Evolutionary conservation across 1,140 invertebrate genomes (phyloP).

Genomic region (Sitobion miscanthi): DNA sequence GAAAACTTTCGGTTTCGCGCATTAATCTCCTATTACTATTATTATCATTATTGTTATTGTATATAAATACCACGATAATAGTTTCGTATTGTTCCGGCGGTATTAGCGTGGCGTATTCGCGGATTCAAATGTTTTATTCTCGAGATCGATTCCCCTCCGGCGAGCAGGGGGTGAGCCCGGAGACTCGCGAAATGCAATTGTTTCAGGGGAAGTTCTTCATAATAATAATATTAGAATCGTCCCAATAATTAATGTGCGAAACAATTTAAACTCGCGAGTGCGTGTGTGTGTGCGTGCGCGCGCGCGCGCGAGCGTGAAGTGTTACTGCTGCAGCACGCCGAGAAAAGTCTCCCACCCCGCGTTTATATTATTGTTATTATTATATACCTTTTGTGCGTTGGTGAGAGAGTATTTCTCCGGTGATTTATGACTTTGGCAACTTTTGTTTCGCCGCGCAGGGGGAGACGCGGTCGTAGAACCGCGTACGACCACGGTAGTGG

Average conservation of each 20-base stretch:
- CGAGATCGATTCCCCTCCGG: background rate
- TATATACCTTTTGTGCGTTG: conserved; percentile 2
- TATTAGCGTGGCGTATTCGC: background rate
- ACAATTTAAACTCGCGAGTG: background rate
- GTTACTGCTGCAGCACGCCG: background rate
- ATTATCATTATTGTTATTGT: background rate
- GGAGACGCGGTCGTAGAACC: background rate
- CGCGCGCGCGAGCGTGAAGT: background rate
- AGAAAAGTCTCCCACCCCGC: background rate
- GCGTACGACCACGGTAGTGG: background rate
- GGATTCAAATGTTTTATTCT: background rate
- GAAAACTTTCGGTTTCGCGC: background rate
- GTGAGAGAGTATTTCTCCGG: conserved; percentile 7
- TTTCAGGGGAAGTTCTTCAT: background rate
- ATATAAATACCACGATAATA: background rate
- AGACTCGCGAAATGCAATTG: conserved; percentile 12
- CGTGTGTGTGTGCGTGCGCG: background rate
- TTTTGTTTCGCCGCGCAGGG: conserved; percentile 14
- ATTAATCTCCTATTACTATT: background rate
- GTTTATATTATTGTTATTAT: background rate
- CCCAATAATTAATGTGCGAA: conserved; percentile 3
- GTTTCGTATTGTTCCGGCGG: background rate
- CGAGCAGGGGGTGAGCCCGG: no score
- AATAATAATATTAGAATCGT: background rate
- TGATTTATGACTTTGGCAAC: conserved; percentile 35